phyloP scores from a whole-genome alignment of 2,888 invertebrate species.

The Rotaria macrura region DNA sequence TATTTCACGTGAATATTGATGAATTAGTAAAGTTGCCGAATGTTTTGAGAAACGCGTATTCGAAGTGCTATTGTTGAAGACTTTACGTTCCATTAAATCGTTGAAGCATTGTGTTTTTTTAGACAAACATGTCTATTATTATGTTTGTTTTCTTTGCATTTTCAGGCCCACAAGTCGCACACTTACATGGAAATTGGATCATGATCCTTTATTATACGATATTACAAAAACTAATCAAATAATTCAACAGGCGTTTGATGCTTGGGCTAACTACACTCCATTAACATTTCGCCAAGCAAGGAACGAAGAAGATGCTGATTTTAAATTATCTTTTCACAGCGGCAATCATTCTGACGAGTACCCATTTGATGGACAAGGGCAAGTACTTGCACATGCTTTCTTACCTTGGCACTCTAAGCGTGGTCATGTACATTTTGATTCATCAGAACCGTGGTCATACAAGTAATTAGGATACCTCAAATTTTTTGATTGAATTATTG shows the following conservation, averaged over 20 bases:
- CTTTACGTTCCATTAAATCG: no score
- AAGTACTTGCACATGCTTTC: not conserved
- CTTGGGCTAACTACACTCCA: not conserved
- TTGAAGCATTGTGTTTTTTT: not conserved
- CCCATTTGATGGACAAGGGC: not conserved
- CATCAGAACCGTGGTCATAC: not conserved
- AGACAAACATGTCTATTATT: not conserved
- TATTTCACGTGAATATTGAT: no score
- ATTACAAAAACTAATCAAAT: not conserved
- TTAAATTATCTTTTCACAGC: not conserved
- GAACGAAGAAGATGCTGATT: not conserved
- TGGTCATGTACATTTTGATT: not conserved
- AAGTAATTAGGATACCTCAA: not conserved
- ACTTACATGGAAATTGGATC: not conserved
- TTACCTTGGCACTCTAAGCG: not conserved
- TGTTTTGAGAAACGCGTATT: no score
- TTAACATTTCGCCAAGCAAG: not conserved
- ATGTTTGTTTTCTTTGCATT: not conserved
- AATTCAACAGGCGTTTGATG: not conserved
- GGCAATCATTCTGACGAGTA: not conserved
- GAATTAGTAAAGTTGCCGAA: no score
- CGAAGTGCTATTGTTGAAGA: no score
- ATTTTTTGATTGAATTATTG: not conserved
- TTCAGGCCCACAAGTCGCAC: not conserved
- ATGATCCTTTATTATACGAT: not conserved